Percentiles rank a stretch among this genome's conserved stretches.
These are phyloP conservation scores for Marronus borbonicus DNA, from an alignment of 2,888 invertebrate genomes.

Conservation along the genomic window DNA sequence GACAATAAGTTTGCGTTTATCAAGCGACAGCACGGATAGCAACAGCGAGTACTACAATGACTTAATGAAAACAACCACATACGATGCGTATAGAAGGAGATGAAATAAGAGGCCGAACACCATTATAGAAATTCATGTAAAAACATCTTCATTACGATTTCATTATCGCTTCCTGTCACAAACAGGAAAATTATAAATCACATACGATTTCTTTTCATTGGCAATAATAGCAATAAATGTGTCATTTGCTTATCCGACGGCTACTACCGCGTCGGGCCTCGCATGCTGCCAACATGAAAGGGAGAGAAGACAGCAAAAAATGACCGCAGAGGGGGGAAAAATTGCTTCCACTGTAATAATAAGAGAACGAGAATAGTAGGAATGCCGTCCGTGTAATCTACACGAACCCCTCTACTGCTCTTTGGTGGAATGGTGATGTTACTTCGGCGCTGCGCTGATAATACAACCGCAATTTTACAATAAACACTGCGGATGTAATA, in stretches of 20 bases:
- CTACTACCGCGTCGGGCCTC: background rate
- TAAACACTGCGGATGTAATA: constrained; percentile 42
- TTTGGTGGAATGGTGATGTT: background rate
- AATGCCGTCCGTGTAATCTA: constrained; percentile 23
- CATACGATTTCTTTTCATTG: constrained; percentile 21
- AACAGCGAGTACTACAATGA: constrained; percentile 28
- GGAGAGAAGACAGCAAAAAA: background rate
- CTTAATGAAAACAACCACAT: constrained; percentile 30
- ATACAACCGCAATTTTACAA: constrained; percentile 38
- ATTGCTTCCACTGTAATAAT: background rate
- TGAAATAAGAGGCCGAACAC: background rate
- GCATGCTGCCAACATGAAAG: background rate
- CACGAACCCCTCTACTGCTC: background rate
- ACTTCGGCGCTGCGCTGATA: constrained; percentile 1
- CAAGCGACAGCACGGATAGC: constrained; percentile 27
- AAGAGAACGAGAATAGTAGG: background rate
- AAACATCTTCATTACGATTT: constrained; percentile 37
- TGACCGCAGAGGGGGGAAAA: background rate
- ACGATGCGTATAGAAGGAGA: background rate
- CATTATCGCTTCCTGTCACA: constrained; percentile 45
- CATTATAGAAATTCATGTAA: constrained; percentile 17
- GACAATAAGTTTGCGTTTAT: constrained; percentile 24
- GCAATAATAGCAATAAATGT: constrained; percentile 44
- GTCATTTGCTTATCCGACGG: constrained; percentile 36
- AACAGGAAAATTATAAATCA: constrained; percentile 46